Evolutionary conservation across 2,113 vertebrate genomes (phyloP), one percentile per base, ranked within the genome.

Genomic region (Galemys pyrenaicus): DNA sequence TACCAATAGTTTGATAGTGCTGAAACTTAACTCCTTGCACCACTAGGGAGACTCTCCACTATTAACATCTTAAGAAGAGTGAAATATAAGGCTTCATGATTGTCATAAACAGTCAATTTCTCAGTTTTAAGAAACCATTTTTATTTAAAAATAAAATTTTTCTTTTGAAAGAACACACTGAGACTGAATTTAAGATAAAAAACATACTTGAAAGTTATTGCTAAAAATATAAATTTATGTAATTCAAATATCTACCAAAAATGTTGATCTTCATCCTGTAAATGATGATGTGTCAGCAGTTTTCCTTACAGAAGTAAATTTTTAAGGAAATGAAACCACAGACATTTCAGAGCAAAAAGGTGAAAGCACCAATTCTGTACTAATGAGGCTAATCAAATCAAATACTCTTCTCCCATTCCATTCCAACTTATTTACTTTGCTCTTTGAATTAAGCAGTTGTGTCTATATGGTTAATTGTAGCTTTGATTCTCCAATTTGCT

Each of bases 401-500:
- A 98, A 96, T 86, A 35, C 91, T 91, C 94, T n/a, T 87, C 81
- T 93, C 64, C 87, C 79, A 97, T 93, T 96, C 89, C 92, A 96
- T 97, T 96, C 82, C 89, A 87, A 75, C 28, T 84, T 97, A 96
- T 98, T 97, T 97, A 97, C 85, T 94, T 78, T 97, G 84, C 89
- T 97, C 91, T 98, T 97, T 93, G 95, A 98, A 97, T 98, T 96
- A 98, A 98, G 97, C 93, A 95, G 94, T 97, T 96, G 32, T 97
- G 97, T 97, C 97, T 96, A 96, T 96, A 97, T 90, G 96, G 94
- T 95, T 98, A 98, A 98, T 97, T 98, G 96, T 92, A 97, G 95
- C 94, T 97, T 94, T 97, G 96, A 97, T 97, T 98, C 98, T 97
- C 92, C 93, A 97, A 98, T 98, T 98, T 98, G 94, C 80, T 51